Conservation (phyloP, 2,113 vertebrate genomes). For the Pseudonaja textilis region DNA sequence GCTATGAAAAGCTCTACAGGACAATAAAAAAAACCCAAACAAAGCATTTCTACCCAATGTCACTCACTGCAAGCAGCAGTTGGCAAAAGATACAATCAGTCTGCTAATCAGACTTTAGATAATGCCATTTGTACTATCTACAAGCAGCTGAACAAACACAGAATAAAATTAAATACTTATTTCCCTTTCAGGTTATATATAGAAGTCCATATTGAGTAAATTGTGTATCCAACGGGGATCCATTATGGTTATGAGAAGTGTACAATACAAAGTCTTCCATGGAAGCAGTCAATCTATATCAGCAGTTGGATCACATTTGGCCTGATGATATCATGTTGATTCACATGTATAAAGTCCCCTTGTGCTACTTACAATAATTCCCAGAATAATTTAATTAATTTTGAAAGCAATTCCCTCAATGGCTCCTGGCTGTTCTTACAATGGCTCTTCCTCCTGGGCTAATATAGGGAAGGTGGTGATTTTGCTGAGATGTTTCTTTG, state of each 20-base stretch:
- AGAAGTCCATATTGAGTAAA: slow-evolving; percentile 2
- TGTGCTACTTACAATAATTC: not conserved
- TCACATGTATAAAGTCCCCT: not conserved
- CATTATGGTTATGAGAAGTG: not conserved
- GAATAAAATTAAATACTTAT: not conserved
- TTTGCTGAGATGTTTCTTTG: not conserved
- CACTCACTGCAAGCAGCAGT: not conserved
- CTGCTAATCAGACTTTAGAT: slow-evolving; percentile 2
- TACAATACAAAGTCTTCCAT: not conserved
- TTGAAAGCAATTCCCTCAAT: not conserved
- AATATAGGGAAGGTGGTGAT: not conserved
- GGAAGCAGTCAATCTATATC: not conserved
- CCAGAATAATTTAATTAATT: not conserved
- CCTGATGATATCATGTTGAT: not conserved
- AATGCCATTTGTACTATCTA: slow-evolving; percentile 3
- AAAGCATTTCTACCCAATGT: not conserved
- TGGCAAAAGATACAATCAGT: slow-evolving; percentile 6
- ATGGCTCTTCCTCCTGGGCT: not conserved
- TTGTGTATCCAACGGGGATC: too few relatives aligned
- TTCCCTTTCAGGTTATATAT: not conserved
- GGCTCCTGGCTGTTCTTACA: not conserved
- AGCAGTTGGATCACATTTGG: not conserved
- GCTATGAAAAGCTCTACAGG: slow-evolving; percentile 9
- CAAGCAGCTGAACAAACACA: not conserved
- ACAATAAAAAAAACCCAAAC: slow-evolving; percentile 15